These are phyloP conservation scores for Chelonoidis abingdonii DNA, from an alignment of 2,113 vertebrate genomes.

Conservation along the genomic window DNA sequence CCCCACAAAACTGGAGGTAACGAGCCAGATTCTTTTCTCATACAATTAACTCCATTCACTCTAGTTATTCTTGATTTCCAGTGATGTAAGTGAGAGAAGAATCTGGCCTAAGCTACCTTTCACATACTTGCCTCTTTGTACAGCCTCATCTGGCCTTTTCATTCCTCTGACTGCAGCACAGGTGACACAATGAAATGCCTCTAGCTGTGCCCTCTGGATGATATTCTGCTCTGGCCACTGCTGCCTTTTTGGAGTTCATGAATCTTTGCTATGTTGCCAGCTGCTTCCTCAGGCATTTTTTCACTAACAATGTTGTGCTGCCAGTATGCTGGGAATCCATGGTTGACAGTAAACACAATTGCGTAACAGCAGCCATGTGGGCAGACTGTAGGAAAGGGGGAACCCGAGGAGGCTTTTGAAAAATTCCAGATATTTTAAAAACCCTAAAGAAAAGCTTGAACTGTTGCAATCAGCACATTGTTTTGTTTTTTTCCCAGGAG, in stretches of 20 bases:
- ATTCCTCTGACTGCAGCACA: not conserved
- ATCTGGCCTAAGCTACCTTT: not conserved
- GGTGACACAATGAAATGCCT: not conserved
- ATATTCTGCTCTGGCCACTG: slow-evolving; percentile 6
- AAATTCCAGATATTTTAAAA: not conserved
- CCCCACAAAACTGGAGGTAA: not conserved
- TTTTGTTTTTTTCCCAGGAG: not conserved
- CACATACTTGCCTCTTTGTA: not conserved
- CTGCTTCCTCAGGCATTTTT: slow-evolving; percentile 31
- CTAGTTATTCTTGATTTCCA: not conserved
- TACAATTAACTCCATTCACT: not conserved
- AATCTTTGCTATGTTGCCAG: slow-evolving; percentile 44
- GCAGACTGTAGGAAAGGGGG: not conserved
- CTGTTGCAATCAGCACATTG: not conserved
- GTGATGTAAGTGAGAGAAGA: not conserved
- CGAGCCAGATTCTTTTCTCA: not conserved
- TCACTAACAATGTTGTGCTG: not conserved
- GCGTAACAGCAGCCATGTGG: not conserved
- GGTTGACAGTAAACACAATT: not conserved
- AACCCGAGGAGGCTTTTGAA: not conserved
- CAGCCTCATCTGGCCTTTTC: not conserved
- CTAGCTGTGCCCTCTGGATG: not conserved
- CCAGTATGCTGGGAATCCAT: not conserved
- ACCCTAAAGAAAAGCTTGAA: not conserved
- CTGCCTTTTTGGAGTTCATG: slow-evolving; percentile 11